These are phyloP conservation scores for Saguinus midas DNA, from an alignment of 2,113 vertebrate species.

Conservation along the genomic window DNA sequence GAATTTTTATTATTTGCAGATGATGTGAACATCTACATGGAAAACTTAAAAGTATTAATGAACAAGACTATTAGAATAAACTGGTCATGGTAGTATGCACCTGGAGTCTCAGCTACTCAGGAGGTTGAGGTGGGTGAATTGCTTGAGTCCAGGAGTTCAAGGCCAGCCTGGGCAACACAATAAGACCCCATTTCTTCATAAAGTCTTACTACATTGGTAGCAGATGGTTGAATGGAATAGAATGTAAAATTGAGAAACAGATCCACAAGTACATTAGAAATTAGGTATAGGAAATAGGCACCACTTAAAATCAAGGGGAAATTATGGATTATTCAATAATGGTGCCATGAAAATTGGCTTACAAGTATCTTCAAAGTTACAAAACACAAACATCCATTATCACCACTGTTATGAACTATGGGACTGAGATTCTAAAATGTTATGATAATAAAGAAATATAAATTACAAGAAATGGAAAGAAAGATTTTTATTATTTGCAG, in stretches of 20 bases:
- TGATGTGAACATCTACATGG: neutral
- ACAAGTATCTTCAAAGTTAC: neutral
- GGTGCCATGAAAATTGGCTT: neutral
- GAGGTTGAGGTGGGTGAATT: neutral
- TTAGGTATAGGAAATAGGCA: neutral
- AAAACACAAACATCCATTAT: neutral
- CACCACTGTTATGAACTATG: neutral
- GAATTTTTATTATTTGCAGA: conserved; percentile 18
- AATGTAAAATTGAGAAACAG: neutral
- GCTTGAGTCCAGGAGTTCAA: neutral
- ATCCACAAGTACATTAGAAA: neutral
- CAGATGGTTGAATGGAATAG: neutral
- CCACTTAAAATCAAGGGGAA: neutral
- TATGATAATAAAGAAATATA: neutral
- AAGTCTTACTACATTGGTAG: neutral
- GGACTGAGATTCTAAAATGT: neutral
- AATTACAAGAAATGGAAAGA: neutral
- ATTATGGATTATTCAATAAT: neutral
- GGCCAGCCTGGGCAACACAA: neutral
- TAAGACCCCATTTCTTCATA: neutral
- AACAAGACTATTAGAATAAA: neutral
- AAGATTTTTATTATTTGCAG: conserved; percentile 7
- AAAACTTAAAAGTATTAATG: neutral
- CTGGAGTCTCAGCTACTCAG: neutral
- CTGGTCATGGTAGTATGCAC: neutral